phyloP scores from a whole-genome alignment of 2,797 vertebrate species.

The Craterocephalus amniculus region DNA sequence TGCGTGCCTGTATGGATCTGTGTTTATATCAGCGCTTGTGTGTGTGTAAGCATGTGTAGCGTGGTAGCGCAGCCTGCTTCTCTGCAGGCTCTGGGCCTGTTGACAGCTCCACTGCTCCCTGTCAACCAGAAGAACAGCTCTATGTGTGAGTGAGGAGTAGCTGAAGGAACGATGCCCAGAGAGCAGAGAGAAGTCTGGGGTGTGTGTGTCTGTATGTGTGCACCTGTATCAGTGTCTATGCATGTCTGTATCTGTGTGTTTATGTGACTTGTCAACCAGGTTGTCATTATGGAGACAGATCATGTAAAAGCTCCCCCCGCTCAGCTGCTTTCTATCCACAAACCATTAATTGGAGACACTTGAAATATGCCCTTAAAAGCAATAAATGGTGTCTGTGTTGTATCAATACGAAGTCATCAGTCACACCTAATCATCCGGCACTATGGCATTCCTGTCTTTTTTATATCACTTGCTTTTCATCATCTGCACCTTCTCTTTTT shows the following conservation, averaged over 20 bases:
- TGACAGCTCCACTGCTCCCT: constrained; percentile 78
- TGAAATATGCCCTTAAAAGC: constrained; percentile 49
- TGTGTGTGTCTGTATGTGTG: constrained; percentile 14
- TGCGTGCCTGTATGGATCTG: constrained; percentile 40
- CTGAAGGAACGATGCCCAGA: constrained; percentile 62
- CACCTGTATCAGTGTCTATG: constrained; percentile 8
- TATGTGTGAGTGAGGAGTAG: constrained; percentile 75
- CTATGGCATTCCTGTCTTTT: constrained; percentile 40
- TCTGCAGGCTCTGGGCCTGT: constrained; percentile 64
- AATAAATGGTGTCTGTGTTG: constrained; percentile 47
- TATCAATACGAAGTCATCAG: constrained; percentile 55
- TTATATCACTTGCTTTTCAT: constrained; percentile 53
- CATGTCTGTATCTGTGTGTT: constrained; percentile 40
- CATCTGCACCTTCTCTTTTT: constrained; percentile 34
- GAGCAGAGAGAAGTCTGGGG: constrained; percentile 40
- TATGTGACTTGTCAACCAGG: constrained; percentile 41
- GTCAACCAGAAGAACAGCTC: constrained; percentile 75
- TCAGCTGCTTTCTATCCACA: constrained; percentile 38
- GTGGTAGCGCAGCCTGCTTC: constrained; percentile 55
- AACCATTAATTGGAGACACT: constrained; percentile 50
- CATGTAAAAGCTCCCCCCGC: constrained; percentile 37
- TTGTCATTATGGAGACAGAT: constrained; percentile 43
- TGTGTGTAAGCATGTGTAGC: constrained; percentile 41
- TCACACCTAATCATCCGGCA: constrained; percentile 55
- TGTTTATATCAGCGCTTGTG: constrained; percentile 49